These are phyloP conservation scores for Atta texana DNA, from an alignment of 1,140 invertebrate genomes.

Conservation along the genomic window DNA sequence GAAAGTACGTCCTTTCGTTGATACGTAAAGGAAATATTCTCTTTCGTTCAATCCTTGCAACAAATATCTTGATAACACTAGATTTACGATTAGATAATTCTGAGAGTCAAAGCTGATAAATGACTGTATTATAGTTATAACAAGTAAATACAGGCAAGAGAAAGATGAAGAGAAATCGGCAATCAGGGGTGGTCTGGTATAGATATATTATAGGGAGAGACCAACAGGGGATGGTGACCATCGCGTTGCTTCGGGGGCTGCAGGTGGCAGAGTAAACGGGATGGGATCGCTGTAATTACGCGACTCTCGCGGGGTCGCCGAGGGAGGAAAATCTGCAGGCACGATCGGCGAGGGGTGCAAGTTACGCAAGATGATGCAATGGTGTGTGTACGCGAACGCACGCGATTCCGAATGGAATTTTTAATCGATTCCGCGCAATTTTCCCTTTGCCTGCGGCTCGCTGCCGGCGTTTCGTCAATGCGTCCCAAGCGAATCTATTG, in stretches of 20 bases:
- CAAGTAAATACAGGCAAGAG: not conserved
- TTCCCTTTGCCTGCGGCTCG: constrained; percentile 26
- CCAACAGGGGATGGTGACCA: constrained; percentile 10
- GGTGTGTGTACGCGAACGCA: constrained; percentile 7
- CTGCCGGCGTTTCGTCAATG: constrained; percentile 14
- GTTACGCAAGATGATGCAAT: constrained; percentile 20
- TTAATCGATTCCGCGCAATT: constrained; percentile 66
- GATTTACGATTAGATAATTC: constrained; percentile 8
- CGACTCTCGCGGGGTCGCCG: constrained; percentile 58
- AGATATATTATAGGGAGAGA: constrained; percentile 31
- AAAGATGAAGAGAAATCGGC: constrained; percentile 30
- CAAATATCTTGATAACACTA: constrained; percentile 1
- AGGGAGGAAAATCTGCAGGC: constrained; percentile 29
- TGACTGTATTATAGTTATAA: not conserved
- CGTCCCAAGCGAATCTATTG: constrained; percentile 25
- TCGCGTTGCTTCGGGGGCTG: constrained; percentile 51
- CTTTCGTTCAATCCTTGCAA: not conserved
- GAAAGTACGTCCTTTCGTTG: not conserved
- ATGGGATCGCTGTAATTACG: constrained; percentile 65
- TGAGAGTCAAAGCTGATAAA: constrained; percentile 47
- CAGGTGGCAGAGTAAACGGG: constrained; percentile 51
- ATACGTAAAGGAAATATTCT: not conserved
- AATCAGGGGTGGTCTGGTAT: constrained; percentile 1
- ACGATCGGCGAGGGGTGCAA: constrained; percentile 1
- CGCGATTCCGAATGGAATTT: constrained; percentile 60